Evolutionary conservation across 2,888 invertebrate genomes (phyloP), one percentile per base, ranked within the genome.

Genomic region (Nemapogon koenigi): DNA sequence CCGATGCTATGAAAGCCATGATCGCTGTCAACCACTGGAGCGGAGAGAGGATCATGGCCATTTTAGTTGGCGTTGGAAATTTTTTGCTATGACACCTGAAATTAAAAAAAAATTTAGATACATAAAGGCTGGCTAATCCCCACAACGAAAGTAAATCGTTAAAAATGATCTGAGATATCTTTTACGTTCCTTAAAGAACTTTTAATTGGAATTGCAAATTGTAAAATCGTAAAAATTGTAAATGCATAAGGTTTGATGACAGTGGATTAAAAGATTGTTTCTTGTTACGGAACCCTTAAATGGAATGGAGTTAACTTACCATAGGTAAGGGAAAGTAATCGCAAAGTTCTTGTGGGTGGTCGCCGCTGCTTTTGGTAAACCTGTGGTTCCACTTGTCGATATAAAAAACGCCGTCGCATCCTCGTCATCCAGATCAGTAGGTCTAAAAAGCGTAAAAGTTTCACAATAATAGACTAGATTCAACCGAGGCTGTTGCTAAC

Each of bases 21-120:
- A 73, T 43, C 0, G 71, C 68, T 0, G 73, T 67, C 41, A 73
- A 41, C 75, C 75, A 76, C 39, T 75, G 75, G 1, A 76, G 49
- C 0, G 72, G 71, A 1, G 73, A 54, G 0, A 50, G 59, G 2
- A 72, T 41, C 16, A 75, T 14, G 0, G 55, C 50, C 44, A 69
- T 46, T 1, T 51, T 52, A 0, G 66, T 65, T 1, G 75, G 75
- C 0, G 53, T 49, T 2, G 75, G 75, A 37, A 75, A 75, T 0
- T 47, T 50, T 1, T 46, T 46, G 35, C 30, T 54, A 41, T 58
- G 52, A n/a, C 44, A 2, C 55, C 62, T 64, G 16, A 22, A 26
- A 26, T 15, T 17, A 28, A 8, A 37, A 8, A 19, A 4, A 17
- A 10, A 14, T 10, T 33, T 28, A 6, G 10, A n/a, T n/a, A n/a